Conservation (phyloP, 2,888 invertebrate species). For the Belgica antarctica region DNA sequence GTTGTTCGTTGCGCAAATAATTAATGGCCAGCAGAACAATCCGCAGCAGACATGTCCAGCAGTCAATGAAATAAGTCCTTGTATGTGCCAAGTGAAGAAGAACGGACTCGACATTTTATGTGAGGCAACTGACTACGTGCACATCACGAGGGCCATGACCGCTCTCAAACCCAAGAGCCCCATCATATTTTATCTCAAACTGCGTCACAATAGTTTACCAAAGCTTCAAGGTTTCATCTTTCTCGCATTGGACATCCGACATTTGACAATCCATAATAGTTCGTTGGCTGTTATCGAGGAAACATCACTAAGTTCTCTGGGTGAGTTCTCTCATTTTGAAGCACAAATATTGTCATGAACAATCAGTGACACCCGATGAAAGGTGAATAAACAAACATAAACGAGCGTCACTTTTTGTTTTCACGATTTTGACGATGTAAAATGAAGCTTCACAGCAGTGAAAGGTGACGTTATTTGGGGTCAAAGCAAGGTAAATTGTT, state of each 20-base stretch:
- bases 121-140: constrained; percentile 78
- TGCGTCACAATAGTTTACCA: constrained; percentile 80
- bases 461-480: too few relatives aligned
- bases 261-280: constrained; percentile 84
- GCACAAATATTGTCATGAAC: background rate
- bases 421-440: too few relatives aligned
- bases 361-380: too few relatives aligned
- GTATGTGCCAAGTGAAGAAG: constrained; percentile 81
- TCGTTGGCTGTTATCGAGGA: constrained; percentile 84
- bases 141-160: constrained; percentile 78
- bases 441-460: too few relatives aligned
- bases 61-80: constrained; percentile 72
- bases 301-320: constrained; percentile 81
- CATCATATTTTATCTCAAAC: constrained; percentile 82
- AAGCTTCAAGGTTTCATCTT: constrained; percentile 84
- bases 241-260: constrained; percentile 81
- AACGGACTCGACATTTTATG: constrained; percentile 85
- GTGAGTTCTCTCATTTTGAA: constrained; percentile 60
- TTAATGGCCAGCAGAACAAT: constrained; percentile 46
- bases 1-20: constrained; percentile 40
- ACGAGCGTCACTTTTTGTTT: too few relatives aligned
- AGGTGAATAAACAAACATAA: too few relatives aligned
- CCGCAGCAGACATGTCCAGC: constrained; percentile 70
- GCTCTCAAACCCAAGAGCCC: constrained; percentile 75
- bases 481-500: too few relatives aligned